These are phyloP conservation scores for Larimichthys crocea DNA, from an alignment of 2,113 vertebrate species.

Conservation along the genomic window DNA sequence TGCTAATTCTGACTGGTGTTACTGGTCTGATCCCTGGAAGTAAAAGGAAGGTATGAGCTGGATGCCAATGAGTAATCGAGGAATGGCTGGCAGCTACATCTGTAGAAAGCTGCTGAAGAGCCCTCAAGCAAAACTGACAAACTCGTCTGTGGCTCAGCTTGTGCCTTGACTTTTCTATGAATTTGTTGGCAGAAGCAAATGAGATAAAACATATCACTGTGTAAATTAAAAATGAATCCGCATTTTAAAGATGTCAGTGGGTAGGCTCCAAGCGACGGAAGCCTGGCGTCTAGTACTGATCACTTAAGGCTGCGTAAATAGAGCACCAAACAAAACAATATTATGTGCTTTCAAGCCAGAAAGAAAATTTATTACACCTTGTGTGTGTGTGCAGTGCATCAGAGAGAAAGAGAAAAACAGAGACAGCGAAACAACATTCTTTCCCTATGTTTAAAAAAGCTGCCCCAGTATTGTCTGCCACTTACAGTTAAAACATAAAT, in stretches of 20 bases:
- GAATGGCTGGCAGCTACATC: slow-evolving; percentile 39
- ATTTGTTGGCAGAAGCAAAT: background rate
- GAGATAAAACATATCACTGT: background rate
- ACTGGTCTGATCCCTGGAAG: slow-evolving; percentile 24
- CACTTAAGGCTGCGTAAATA: slow-evolving; percentile 5
- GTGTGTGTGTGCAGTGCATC: background rate
- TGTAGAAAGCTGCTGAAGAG: background rate
- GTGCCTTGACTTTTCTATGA: background rate
- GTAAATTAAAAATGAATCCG: background rate
- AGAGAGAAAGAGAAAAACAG: slow-evolving; percentile 41
- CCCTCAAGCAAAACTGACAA: background rate
- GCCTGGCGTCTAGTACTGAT: slow-evolving; percentile 15
- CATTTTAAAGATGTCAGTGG: background rate
- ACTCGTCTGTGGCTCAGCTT: slow-evolving; percentile 5
- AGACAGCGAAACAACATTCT: slow-evolving; percentile 36
- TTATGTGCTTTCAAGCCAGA: background rate
- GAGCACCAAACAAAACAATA: background rate
- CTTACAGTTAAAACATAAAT: slow-evolving; percentile 62
- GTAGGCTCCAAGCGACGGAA: slow-evolving; percentile 8
- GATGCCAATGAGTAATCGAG: slow-evolving; percentile 36
- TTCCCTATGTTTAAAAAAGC: slow-evolving; percentile 52
- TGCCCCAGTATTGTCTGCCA: slow-evolving; percentile 50
- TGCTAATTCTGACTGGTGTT: slow-evolving; percentile 1
- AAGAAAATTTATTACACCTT: slow-evolving; percentile 7
- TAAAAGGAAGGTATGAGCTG: slow-evolving; percentile 9